These are phyloP conservation scores for Monochamus alternatus DNA, from an alignment of 2,888 invertebrate genomes.

Conservation along the genomic window DNA sequence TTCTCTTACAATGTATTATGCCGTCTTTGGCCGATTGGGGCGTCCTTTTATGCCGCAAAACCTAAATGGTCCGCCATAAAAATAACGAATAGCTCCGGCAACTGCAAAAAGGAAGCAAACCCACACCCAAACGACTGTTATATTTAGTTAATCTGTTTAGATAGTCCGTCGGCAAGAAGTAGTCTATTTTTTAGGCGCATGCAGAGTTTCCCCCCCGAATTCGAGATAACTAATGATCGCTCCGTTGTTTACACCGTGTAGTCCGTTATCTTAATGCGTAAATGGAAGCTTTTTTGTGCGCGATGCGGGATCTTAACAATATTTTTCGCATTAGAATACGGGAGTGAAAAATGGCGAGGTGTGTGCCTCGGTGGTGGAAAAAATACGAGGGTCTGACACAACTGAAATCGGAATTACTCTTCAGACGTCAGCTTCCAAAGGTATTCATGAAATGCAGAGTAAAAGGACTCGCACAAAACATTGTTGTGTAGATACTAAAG, in stretches of 20 bases:
- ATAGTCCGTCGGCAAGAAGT: constrained; percentile 9
- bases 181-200: constrained; percentile 10
- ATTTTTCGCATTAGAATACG: constrained; percentile 6
- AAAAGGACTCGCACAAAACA: no score
- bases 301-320: not conserved
- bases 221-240: constrained; percentile 4
- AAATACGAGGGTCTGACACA: no score
- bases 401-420: no score
- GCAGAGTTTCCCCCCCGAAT: not conserved
- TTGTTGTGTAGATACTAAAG: no score
- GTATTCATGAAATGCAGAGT: no score
- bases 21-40: not conserved
- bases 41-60: not conserved
- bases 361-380: not conserved
- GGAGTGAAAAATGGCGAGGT: not conserved
- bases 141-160: constrained; percentile 20
- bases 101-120: not conserved
- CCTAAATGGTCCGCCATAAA: constrained; percentile 3
- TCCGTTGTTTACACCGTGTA: constrained; percentile 2
- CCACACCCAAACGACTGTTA: constrained; percentile 6
- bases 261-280: constrained; percentile 8
- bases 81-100: not conserved
- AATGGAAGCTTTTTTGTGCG: constrained; percentile 2
- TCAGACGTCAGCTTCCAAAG: no score
- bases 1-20: not conserved